Base-by-base conservation (phyloP, 2,797 vertebrate species). In the Myripristis murdjan region DNA sequence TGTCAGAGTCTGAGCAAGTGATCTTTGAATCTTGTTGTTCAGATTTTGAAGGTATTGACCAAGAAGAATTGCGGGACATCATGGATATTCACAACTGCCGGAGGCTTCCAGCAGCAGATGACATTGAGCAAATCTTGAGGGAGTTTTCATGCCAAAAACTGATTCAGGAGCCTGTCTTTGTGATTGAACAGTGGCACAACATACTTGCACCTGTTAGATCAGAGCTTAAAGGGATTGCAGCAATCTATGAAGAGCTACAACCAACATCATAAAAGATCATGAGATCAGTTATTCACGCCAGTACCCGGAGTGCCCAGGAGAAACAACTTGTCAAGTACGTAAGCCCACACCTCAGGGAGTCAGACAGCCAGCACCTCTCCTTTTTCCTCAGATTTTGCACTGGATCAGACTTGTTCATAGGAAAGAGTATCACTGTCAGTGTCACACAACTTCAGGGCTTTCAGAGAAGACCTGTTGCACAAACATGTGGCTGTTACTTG, bases 1-100 rank as follows among this genome's bases (percentile, higher is more conserved):
- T 77, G 2, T 43, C 81, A 68, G 73, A 75, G 24, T 75, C 63
- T n/a, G 62, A 85, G n/a, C n/a, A n/a, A n/a, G n/a, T n/a, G n/a
- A n/a, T n/a, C n/a, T n/a, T n/a, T n/a, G n/a, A n/a, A n/a, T n/a
- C n/a, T n/a, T n/a, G n/a, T n/a, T n/a, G n/a, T n/a, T n/a, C n/a
- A n/a, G n/a, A n/a, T n/a, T n/a, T 77, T 74, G n/a, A 73, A 73
- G 6, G 8, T 59, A 51, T 83, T 6, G 68, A 82, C 55, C n/a
- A 74, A 3, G 61, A 73, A 31, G 52, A 80, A 24, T 61, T 76
- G 39, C 14, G 81, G 18, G 67, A 90, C 75, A 26, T 75, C 9
- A 57, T 77, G 64, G 78, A 82, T 54, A 24, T 65, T 51, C 56
- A 70, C 7, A 77, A 46, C 37, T 70, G 56, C n/a, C 2, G 3